Evolutionary conservation across 2,797 vertebrate species (phyloP).

Genomic region (Poecilia picta): DNA sequence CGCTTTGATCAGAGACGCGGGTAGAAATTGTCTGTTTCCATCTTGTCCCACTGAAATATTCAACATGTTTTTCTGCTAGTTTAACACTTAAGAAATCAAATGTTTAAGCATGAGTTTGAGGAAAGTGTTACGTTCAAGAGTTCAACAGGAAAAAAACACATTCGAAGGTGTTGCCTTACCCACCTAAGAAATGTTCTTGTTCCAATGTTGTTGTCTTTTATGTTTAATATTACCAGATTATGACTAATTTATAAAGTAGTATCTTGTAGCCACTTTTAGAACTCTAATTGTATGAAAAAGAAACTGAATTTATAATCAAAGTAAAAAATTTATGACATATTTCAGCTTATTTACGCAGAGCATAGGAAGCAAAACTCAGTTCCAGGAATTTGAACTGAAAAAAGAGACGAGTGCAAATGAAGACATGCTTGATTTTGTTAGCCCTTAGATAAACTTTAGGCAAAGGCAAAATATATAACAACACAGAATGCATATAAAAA

Average conservation of each 20-base stretch:
- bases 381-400: conserved; percentile 45
- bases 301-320: conserved; percentile 71
- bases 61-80: conserved; percentile 54
- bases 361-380: conserved; percentile 49
- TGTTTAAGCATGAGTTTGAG: conserved; percentile 8
- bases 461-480: background rate
- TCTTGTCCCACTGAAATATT: conserved; percentile 55
- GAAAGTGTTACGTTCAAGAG: conserved; percentile 20
- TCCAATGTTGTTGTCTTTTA: conserved; percentile 31
- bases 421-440: conserved; percentile 17
- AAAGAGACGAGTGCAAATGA: conserved; percentile 12
- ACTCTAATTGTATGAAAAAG: conserved; percentile 64
- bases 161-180: conserved; percentile 34
- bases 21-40: conserved; percentile 44
- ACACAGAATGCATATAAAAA: background rate
- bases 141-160: conserved; percentile 9
- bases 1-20: conserved; percentile 68
- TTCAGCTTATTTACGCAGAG: conserved; percentile 67
- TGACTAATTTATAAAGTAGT: conserved; percentile 68
- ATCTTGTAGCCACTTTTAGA: conserved; percentile 70
- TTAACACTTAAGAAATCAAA: conserved; percentile 39
- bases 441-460: background rate
- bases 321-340: conserved; percentile 71
- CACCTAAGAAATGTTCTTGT: conserved; percentile 51
- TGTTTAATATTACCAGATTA: conserved; percentile 63